phyloP scores from a whole-genome alignment of 1,140 invertebrate species.

The Sarcophaga peregrina region DNA sequence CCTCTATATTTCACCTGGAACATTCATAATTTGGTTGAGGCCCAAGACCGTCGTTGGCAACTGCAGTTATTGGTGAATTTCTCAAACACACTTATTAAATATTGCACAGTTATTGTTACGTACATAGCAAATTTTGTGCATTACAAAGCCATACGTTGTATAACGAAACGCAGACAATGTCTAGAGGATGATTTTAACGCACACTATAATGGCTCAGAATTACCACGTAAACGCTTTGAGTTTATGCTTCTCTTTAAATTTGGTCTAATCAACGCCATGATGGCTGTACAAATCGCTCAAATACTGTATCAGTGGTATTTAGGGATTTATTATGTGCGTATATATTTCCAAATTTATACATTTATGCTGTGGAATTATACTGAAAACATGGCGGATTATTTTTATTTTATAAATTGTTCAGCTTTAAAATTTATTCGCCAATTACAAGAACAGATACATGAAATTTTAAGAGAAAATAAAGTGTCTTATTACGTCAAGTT shows the following conservation, averaged over 20 bases:
- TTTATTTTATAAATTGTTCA: conserved; percentile 55
- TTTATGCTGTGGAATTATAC: conserved; percentile 63
- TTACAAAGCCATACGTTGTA: conserved; percentile 53
- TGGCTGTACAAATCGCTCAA: conserved; percentile 55
- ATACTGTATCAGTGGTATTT: conserved; percentile 49
- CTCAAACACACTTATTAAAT: conserved; percentile 59
- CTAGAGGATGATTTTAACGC: conserved; percentile 48
- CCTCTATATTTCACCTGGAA: conserved; percentile 56
- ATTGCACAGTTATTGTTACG: conserved; percentile 55
- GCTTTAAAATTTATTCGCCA: conserved; percentile 55
- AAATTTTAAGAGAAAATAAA: conserved; percentile 40
- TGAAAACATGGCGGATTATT: conserved; percentile 62
- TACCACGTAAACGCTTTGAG: conserved; percentile 49
- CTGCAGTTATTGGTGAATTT: conserved; percentile 55
- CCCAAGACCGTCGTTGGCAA: conserved; percentile 52
- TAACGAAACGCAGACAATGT: conserved; percentile 50
- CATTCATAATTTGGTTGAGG: conserved; percentile 49
- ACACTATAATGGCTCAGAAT: conserved; percentile 30
- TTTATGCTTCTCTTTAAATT: conserved; percentile 59
- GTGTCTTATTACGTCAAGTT: conserved; percentile 27
- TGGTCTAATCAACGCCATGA: conserved; percentile 58
- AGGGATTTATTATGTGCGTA: conserved; percentile 45
- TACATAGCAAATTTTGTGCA: conserved; percentile 59
- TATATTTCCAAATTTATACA: conserved; percentile 57
- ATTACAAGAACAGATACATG: conserved; percentile 49